Base-by-base conservation (phyloP, 2,797 vertebrate species). In the Rhynchotus rufescens region DNA sequence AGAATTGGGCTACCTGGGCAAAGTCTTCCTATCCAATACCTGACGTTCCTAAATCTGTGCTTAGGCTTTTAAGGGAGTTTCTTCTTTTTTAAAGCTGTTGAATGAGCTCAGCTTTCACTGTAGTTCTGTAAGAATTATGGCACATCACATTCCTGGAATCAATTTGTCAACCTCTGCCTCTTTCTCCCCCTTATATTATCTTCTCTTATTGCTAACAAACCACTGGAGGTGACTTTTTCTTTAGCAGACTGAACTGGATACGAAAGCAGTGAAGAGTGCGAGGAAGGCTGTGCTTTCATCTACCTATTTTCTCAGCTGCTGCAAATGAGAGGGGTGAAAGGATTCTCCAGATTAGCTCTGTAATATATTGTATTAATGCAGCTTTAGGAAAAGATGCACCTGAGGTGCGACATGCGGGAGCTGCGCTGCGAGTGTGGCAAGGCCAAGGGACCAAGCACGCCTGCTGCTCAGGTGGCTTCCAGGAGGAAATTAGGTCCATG, bases 241-340 rank as follows among this genome's bases (percentile, higher is more conserved):
- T 93, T 80, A 92, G 80, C 94, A 95, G 93, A 52, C 81, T 87
- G 82, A 93, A 65, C 92, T 80, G 57, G 74, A 61, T 94, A 86
- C 71, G 64, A 34, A 83, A 91, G 88, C 85, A 86, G 69, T 61
- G 65, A 80, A 73, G 10, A 9, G 68, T 80, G 82, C 79, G 71
- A 81, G 83, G 66, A 95, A 86, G 65, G 76, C 81, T 84, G 90
- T 45, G 47, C 52, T 90, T 12, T 51, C 79, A 80, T 88, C 85
- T 86, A 9, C 61, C 78, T 76, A 11, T 34, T 77, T 95, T 89
- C 92, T 94, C 69, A 96, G 84, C 80, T 92, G 85, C 89, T 80
- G 62, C 54, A 66, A 51, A 64, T 49, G 44, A 56, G 86, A 88
- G 40, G 14, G 16, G 26, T 1, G 5, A 80, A 57, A 73, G 66